Conservation (phyloP, 2,113 vertebrate genomes). For the Nerophis ophidion region DNA sequence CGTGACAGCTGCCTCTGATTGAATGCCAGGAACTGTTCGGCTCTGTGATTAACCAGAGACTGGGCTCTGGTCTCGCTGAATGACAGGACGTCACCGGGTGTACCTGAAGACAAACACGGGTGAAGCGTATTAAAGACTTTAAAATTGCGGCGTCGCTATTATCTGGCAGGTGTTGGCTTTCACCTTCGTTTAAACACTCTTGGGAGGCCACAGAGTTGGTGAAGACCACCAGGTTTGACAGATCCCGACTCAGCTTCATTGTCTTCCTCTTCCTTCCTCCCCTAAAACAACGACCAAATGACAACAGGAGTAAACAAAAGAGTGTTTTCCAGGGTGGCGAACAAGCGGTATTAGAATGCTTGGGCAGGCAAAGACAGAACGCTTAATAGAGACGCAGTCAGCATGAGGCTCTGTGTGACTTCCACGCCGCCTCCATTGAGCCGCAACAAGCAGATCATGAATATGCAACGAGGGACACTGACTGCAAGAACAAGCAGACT, state of each 20-base stretch:
- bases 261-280: slow-evolving; percentile 84
- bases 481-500: slow-evolving; percentile 27
- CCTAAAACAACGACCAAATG: slow-evolving; percentile 53
- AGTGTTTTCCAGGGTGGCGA: slow-evolving; percentile 16
- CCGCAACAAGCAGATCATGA: slow-evolving; percentile 29
- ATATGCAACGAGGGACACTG: slow-evolving; percentile 29
- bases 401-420: slow-evolving; percentile 26
- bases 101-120: slow-evolving; percentile 67
- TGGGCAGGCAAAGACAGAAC: slow-evolving; percentile 36
- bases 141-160: too few species aligned
- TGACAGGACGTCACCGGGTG: slow-evolving; percentile 85
- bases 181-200: slow-evolving; percentile 90
- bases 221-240: slow-evolving; percentile 92
- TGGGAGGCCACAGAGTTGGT: slow-evolving; percentile 92
- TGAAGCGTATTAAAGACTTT: not conserved
- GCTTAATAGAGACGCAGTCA: slow-evolving; percentile 29
- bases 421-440: slow-evolving; percentile 21
- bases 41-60: slow-evolving; percentile 86
- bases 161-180: not conserved
- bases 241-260: slow-evolving; percentile 90
- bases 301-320: not conserved
- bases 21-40: slow-evolving; percentile 86
- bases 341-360: too few species aligned
- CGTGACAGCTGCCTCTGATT: slow-evolving; percentile 94
- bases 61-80: slow-evolving; percentile 94